phyloP scores from a whole-genome alignment of 64 coral and sea anemone species.

The Anthopleura sola region DNA sequence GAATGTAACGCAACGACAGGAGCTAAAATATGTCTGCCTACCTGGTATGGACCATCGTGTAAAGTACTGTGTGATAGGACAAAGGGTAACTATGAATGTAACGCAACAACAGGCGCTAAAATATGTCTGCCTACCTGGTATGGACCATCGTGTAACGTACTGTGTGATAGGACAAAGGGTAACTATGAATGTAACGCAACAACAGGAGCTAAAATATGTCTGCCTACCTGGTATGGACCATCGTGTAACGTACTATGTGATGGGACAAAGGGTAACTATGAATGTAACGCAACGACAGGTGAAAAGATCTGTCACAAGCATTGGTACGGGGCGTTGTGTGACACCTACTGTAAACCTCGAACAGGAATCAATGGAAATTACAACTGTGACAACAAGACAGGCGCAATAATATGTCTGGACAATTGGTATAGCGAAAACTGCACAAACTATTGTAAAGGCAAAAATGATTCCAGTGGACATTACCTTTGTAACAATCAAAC shows the following conservation, averaged over 20 bases:
- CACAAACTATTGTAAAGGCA: constrained; percentile 19
- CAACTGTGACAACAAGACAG: constrained; percentile 39
- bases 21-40: constrained; percentile 13
- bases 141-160: constrained; percentile 33
- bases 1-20: constrained; percentile 59
- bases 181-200: constrained; percentile 54
- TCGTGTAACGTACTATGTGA: constrained; percentile 28
- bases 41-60: constrained; percentile 58
- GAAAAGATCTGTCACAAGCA: constrained; percentile 60
- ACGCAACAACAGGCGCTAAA: constrained; percentile 41
- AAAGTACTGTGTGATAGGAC: constrained; percentile 12
- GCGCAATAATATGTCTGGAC: constrained; percentile 20
- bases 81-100: constrained; percentile 58
- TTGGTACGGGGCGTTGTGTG: constrained; percentile 74
- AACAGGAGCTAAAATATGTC: no score
- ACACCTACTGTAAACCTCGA: constrained; percentile 33
- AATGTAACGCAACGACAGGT: constrained; percentile 27
- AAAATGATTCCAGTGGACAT: constrained; percentile 36
- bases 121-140: constrained; percentile 56
- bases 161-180: constrained; percentile 25
- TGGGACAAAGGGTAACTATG: constrained; percentile 30
- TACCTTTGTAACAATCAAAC: constrained; percentile 43
- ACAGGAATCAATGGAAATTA: constrained; percentile 41
- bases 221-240: no score
- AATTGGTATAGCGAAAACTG: constrained; percentile 73